Conservation (phyloP, 2,113 vertebrate genomes). For the Malurus melanocephalus region DNA sequence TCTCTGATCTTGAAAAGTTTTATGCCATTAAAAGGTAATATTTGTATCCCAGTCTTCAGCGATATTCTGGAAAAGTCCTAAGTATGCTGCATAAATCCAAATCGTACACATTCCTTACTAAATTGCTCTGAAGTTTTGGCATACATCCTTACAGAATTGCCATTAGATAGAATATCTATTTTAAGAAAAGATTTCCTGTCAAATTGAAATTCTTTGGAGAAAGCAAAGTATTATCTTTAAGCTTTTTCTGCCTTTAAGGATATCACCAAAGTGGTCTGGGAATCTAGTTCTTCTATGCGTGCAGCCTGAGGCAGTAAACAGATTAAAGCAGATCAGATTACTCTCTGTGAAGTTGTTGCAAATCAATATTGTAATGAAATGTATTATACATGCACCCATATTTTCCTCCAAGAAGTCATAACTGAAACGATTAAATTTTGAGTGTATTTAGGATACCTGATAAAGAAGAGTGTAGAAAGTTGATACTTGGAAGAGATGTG, state of each 20-base stretch:
- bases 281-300: not conserved
- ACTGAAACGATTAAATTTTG: not conserved
- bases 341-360: not conserved
- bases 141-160: not conserved
- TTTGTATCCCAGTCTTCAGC: not conserved
- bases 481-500: not conserved
- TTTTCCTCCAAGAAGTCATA: not conserved
- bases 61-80: not conserved
- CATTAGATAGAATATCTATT: not conserved
- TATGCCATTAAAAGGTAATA: not conserved
- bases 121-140: not conserved
- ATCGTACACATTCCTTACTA: not conserved
- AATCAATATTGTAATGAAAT: constrained; percentile 13
- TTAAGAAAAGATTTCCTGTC: not conserved
- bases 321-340: constrained; percentile 22
- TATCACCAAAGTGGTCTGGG: not conserved
- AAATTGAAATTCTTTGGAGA: not conserved
- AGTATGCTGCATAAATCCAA: not conserved
- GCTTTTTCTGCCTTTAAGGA: not conserved
- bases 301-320: not conserved
- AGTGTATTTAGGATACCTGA: not conserved
- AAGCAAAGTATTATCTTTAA: constrained; percentile 6
- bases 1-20: not conserved
- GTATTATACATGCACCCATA: not conserved
- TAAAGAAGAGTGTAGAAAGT: not conserved